Base-by-base conservation (phyloP, 2,888 invertebrate species). In the Epirrhoe alternata region DNA sequence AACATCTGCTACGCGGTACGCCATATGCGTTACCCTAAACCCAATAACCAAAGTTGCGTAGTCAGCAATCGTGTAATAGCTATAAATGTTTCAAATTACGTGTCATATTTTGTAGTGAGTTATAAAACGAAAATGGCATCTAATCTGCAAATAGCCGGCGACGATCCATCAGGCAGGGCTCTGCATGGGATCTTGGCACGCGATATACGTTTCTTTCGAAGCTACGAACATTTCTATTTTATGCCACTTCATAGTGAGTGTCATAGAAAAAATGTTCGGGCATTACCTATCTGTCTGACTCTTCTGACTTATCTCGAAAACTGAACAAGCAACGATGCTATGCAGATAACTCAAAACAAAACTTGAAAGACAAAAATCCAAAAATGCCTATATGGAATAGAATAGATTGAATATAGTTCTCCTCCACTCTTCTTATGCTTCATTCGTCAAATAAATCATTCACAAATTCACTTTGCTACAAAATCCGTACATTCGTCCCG, bases 131-230 rank as follows among this genome's bases (percentile, higher is more conserved):
- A 64, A 58, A 64, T 59, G 58, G 66, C 49, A 59, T 62, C 62
- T 45, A 59, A 59, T 66, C 54, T 45, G 12, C 51, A 51, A 54
- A 56, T 57, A 61, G 52, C 49, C 16, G 8, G 45, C 42, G n/a
- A 47, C 49, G 35, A 61, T 53, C 50, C 49, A 56, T 64, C 57
- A 61, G 42, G 49, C 57, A 61, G 42, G 49, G 35, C 56, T 63
- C 47, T 30, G 52, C 61, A 61, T 64, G 61, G 67, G 56, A 31
- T 63, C 55, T 67, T 67, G 67, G 68, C 68, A 64, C 68, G 61
- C 60, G 56, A 64, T 24, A 64, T 24, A 53, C 45, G 16, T 50
- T 42, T 30, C 61, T 47, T 58, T 47, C 61, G 42, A 61, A 45
- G 38, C 53, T 38, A 42, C 35, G 8, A 16, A 12, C 49, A 50